Evolutionary conservation across 2,797 vertebrate species (phyloP).

Genomic region (Myioborus melanocephalus): DNA sequence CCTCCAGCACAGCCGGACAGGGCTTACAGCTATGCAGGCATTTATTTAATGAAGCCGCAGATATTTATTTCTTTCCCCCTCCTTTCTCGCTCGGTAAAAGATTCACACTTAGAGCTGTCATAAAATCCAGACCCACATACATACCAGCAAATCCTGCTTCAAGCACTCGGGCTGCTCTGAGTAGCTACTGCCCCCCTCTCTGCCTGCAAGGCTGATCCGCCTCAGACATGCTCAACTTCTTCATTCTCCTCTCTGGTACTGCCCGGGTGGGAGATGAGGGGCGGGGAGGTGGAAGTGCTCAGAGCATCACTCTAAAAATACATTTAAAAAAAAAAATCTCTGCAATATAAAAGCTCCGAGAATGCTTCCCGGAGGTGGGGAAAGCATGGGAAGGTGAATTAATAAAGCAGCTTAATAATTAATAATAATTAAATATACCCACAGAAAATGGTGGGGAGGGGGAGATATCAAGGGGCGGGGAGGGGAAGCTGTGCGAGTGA

Average conservation of each 20-base stretch:
- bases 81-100: background rate
- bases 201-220: constrained; percentile 58
- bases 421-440: background rate
- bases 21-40: background rate
- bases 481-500: background rate
- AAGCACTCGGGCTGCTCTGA: constrained; percentile 26
- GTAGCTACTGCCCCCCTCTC: constrained; percentile 49
- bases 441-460: background rate
- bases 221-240: constrained; percentile 63
- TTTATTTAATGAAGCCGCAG: background rate
- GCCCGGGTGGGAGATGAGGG: constrained; percentile 9
- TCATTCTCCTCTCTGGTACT: constrained; percentile 39
- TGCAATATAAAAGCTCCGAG: constrained; percentile 36
- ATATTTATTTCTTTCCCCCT: background rate
- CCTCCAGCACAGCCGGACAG: background rate
- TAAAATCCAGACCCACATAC: constrained; percentile 32
- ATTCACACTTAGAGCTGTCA: constrained; percentile 6
- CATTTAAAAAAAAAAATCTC: background rate
- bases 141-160: constrained; percentile 37
- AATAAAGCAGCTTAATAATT: background rate
- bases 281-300: background rate
- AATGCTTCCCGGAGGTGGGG: constrained; percentile 50
- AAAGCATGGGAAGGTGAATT: constrained; percentile 47
- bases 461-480: background rate
- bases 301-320: constrained; percentile 36